Evolutionary conservation across 2,888 invertebrate genomes (phyloP).

Genomic region (Tetragonisca angustula): DNA sequence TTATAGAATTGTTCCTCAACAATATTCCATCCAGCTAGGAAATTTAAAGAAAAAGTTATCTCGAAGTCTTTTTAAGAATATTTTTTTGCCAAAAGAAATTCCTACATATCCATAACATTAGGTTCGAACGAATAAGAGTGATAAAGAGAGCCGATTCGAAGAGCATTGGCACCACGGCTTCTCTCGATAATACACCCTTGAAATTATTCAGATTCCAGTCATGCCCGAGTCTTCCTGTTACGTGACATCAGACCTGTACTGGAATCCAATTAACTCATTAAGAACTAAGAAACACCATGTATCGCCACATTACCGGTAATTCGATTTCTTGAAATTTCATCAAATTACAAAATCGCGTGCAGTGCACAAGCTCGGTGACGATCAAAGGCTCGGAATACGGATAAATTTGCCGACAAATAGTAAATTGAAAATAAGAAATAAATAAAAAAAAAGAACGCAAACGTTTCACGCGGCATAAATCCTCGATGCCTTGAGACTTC

Average conservation of each 20-base stretch:
- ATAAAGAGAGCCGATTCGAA: neutral
- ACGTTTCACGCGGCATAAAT: too few relatives aligned
- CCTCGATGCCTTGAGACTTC: too few relatives aligned
- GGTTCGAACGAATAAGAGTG: neutral
- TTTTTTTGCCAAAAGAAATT: neutral
- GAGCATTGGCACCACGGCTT: neutral
- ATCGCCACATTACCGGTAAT: too few relatives aligned
- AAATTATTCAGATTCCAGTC: neutral
- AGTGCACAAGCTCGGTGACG: too few relatives aligned
- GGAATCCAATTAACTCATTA: neutral
- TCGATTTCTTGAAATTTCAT: too few relatives aligned
- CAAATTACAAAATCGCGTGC: too few relatives aligned
- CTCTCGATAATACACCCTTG: neutral
- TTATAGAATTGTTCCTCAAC: neutral
- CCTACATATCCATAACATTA: neutral
- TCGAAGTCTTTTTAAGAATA: neutral
- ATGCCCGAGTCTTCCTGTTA: neutral
- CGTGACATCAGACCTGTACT: conserved; percentile 8
- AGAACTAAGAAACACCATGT: too few relatives aligned
- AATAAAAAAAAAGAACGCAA: too few relatives aligned
- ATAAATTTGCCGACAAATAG: too few relatives aligned
- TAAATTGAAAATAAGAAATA: too few relatives aligned
- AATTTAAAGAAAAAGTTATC: neutral
- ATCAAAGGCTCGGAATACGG: too few relatives aligned
- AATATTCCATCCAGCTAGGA: neutral